Evolutionary conservation across 2,113 vertebrate genomes (phyloP), one percentile per base, ranked within the genome.

Genomic region (Pyrgilauda ruficollis): DNA sequence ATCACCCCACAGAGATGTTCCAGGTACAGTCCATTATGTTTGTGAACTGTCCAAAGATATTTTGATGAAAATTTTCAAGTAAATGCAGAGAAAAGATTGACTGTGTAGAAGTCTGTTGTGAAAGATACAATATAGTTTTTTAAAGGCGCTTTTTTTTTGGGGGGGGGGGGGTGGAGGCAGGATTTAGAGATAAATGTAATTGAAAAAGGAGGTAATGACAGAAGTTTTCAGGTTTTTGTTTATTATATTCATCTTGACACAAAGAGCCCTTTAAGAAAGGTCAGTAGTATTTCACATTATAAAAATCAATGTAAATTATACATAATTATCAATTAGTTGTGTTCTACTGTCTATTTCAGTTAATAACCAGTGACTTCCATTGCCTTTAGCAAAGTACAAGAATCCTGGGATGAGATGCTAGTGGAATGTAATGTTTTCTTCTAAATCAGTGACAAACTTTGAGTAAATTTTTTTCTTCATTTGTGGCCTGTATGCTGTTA

Each of bases 121-220:
- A 72, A 75, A 72, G 44, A 47, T 33, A 31, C 8, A 44, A 10
- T n/a, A 1, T 52, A 13, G 19, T 73, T 63, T 41, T 81, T 89
- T 12, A 39, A 67, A 68, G 17, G 30, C 69, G 6, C 50, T 19
- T 37, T 37, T 37, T 37, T 37, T 37, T 37, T 23, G 17, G 41
- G 12, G 44, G 11, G 7, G 0, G 2, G 1, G n/a, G n/a, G n/a
- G n/a, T n/a, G 2, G 13, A 18, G 44, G 43, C 6, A 18, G 44
- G 5, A 22, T 41, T 81, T 41, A 87, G 23, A 69, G 75, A 9
- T 27, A 59, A 77, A 5, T 77, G 7, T 31, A 64, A 33, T 27
- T 15, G 5, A n/a, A 44, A 63, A 47, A 64, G 30, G 13, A 69
- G 5, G 2, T 27, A 53, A 33, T 50, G 50, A 27, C 14, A 62